Base-by-base conservation (phyloP, 1,140 invertebrate genomes). In the Euschistus heros region DNA sequence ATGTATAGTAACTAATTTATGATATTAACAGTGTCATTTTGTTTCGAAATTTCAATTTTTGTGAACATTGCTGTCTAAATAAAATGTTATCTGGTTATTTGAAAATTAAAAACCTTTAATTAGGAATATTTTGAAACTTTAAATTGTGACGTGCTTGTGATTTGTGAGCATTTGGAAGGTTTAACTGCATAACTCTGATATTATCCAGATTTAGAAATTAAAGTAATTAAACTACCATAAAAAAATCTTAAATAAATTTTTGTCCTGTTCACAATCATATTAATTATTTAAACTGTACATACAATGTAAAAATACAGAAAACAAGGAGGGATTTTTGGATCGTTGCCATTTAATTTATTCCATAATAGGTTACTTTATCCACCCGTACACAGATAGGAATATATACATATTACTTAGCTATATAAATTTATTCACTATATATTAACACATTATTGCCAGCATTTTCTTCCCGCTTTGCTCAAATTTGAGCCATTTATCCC, bases 381-480 rank as follows among this genome's bases (percentile, higher is more conserved):
- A 62, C 55, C 54, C 55, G 65, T 65, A 60, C 55, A 65, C n/a
- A 42, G 24, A 59, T 65, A 59, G 64, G 55, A 60, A 65, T 64
- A 61, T 65, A 46, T 65, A 57, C 52, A 65, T 22, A 44, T 37
- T 37, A 57, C 42, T 30, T 47, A 44, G 7, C 14, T 44, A 33
- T 44, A 61, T 20, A n/a, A 50, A 8, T 57, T 57, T 57, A 57
- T 57, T 66, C 65, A 66, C 65, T 66, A 66, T 55, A 24, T 66
- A 66, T 66, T 66, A 66, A 66, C 65, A 66, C 30, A 66, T 66
- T 66, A 66, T 66, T 66, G 65, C 65, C 65, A 66, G 61, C 55
- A 47, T 62, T 61, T 18, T 42, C 33, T 22, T 37, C 33, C 54
- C 14, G 15, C 15, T 17, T 17, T 22, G 47, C 27, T 30, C 47